Evolutionary conservation across 2,888 invertebrate genomes (phyloP).

Genomic region (Drosophila kokeensis): DNA sequence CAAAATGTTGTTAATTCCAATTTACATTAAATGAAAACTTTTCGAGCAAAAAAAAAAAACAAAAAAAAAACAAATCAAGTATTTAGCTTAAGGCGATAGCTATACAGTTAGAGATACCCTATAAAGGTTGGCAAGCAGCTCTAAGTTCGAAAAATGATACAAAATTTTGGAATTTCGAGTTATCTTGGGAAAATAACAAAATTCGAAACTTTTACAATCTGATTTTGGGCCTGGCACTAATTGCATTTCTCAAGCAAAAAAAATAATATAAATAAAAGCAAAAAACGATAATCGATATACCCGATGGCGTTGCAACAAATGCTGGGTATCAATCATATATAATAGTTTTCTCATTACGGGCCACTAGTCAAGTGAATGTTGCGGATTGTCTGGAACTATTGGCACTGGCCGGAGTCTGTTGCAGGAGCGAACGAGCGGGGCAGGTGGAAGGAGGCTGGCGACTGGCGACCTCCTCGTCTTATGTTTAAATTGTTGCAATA

Average conservation of each 20-base stretch:
- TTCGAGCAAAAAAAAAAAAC: slow-evolving; percentile 36
- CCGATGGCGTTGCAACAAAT: background rate
- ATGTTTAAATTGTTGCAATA: slow-evolving; percentile 70
- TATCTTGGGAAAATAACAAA: background rate
- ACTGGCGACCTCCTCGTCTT: slow-evolving; percentile 31
- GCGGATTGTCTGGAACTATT: slow-evolving; percentile 12
- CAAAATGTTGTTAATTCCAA: slow-evolving; percentile 70
- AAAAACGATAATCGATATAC: slow-evolving; percentile 10
- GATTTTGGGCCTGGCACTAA: background rate
- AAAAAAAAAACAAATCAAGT: slow-evolving; percentile 4
- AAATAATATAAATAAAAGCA: background rate
- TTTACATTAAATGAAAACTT: slow-evolving; percentile 57
- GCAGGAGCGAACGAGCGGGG: background rate
- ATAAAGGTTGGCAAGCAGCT: background rate
- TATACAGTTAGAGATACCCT: slow-evolving; percentile 35
- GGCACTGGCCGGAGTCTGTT: background rate
- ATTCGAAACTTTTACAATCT: background rate
- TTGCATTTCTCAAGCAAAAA: background rate
- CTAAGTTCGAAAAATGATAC: background rate
- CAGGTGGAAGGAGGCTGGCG: background rate
- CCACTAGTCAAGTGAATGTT: slow-evolving; percentile 35
- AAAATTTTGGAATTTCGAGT: background rate
- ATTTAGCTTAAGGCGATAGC: background rate
- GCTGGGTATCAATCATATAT: slow-evolving; percentile 26
- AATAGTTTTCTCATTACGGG: slow-evolving; percentile 50